Evolutionary conservation across 2,113 vertebrate genomes (phyloP).

Genomic region (Shinisaurus crocodilurus): DNA sequence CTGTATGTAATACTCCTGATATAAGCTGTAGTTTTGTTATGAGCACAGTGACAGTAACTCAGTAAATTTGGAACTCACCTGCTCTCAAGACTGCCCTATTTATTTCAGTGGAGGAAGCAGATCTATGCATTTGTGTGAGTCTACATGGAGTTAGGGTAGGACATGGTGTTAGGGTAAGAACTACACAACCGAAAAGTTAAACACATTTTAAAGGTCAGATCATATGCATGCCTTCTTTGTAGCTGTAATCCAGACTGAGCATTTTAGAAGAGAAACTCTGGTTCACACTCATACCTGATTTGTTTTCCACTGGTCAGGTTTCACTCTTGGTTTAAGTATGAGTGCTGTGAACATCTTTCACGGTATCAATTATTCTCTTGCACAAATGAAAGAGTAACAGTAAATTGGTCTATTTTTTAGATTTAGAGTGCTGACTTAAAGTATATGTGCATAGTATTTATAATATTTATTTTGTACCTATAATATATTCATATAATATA

Average conservation of each 20-base stretch:
- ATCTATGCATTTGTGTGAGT: not conserved
- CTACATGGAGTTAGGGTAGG: not conserved
- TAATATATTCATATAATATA: not conserved
- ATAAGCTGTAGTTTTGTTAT: not conserved
- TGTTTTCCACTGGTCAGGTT: not conserved
- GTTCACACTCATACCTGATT: slow-evolving; percentile 2
- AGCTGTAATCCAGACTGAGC: not conserved
- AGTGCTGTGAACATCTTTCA: not conserved
- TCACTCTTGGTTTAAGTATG: slow-evolving; percentile 17
- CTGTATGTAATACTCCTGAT: not conserved
- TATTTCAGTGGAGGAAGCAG: not conserved
- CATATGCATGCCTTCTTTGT: not conserved
- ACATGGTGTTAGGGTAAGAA: not conserved
- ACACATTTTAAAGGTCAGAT: not conserved
- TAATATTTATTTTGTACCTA: not conserved
- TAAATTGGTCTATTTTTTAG: not conserved
- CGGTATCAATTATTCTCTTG: not conserved
- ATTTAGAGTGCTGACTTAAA: not conserved
- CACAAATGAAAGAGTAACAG: not conserved
- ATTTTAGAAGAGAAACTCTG: not conserved
- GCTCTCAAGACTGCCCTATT: not conserved
- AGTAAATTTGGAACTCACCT: not conserved
- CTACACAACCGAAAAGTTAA: not conserved
- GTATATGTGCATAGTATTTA: not conserved
- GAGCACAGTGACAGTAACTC: not conserved